Base-by-base conservation (phyloP, 1,140 invertebrate genomes). In the Zaprionus camerounensis region DNA sequence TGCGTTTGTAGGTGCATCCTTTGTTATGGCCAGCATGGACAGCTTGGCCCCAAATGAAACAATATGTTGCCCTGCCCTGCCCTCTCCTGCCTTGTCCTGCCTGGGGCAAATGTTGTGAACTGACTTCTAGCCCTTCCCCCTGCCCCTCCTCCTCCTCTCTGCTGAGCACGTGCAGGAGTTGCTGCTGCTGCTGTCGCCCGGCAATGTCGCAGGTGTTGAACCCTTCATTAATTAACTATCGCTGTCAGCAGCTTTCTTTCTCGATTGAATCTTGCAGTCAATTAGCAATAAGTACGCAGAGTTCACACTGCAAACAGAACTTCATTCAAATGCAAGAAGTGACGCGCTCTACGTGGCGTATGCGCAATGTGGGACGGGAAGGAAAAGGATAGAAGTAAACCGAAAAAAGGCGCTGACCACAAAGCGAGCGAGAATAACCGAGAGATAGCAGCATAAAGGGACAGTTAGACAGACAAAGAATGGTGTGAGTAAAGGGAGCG, bases 1-100 rank as follows among this genome's bases (percentile, higher is more conserved):
- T 87, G 84, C 84, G 85, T 84, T 87, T 88, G 84, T 88, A 88
- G 85, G 84, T 88, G 84, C 73, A 46, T 41, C 64, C 81, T 82
- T 66, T 65, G 75, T 78, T 38, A 67, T 49, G 55, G 55, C 53
- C 44, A 57, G 70, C 44, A 56, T 34, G 7, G 46, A 77, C 49
- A 73, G n/a, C 38, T n/a, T 63, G 62, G 51, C 69, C 69, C 20
- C 55, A 68, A 81, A 70, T 67, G 82, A 81, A 81, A 90, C 84
- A 81, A 88, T 87, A 87, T 87, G 84, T 80, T 81, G 81, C 55
- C 31, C 31, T 34, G 31, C 31, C 9, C 31, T 6, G 28, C 28
- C 28, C 26, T 28, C 26, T 28, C 6, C 28, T 9, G 28, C 28
- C 28, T 31, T 31, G 7, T 31, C 7, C 28, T 11, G 9, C 31